A percentile compares a stretch with the other conserved stretches of the same genome.
phyloP scores from a whole-genome alignment of 2,797 vertebrate species.

The Manis pentadactyla region DNA sequence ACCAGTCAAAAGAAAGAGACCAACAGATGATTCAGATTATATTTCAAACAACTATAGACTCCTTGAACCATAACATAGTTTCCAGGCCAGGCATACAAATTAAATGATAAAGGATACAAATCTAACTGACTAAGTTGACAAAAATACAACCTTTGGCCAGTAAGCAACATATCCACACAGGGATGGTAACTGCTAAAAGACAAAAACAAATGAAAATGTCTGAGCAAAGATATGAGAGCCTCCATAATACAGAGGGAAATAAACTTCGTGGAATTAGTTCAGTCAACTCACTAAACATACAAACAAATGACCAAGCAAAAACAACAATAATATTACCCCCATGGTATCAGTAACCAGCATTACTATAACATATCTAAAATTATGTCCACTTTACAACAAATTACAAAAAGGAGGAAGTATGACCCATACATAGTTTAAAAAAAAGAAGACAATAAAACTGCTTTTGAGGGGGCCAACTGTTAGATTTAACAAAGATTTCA shows the following conservation, averaged over 20 bases:
- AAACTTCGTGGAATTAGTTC: background rate
- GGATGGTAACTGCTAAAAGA: background rate
- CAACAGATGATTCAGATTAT: background rate
- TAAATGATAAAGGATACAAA: background rate
- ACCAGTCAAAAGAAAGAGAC: background rate
- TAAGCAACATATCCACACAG: background rate
- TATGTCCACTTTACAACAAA: background rate
- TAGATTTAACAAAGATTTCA: background rate
- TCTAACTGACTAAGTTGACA: background rate
- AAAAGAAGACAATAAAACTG: background rate
- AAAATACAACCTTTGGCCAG: background rate
- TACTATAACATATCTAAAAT: background rate
- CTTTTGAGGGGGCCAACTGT: background rate
- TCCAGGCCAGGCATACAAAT: background rate
- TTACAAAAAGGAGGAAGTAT: background rate
- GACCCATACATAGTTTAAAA: background rate
- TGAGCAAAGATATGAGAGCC: background rate
- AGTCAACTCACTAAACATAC: background rate
- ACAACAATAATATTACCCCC: background rate
- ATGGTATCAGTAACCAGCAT: background rate
- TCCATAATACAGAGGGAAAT: background rate
- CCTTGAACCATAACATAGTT: background rate
- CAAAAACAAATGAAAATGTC: background rate
- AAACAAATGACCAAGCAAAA: background rate
- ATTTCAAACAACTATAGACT: background rate